phyloP scores from a whole-genome alignment of 2,888 invertebrate species.

The Lydus trimaculatus region DNA sequence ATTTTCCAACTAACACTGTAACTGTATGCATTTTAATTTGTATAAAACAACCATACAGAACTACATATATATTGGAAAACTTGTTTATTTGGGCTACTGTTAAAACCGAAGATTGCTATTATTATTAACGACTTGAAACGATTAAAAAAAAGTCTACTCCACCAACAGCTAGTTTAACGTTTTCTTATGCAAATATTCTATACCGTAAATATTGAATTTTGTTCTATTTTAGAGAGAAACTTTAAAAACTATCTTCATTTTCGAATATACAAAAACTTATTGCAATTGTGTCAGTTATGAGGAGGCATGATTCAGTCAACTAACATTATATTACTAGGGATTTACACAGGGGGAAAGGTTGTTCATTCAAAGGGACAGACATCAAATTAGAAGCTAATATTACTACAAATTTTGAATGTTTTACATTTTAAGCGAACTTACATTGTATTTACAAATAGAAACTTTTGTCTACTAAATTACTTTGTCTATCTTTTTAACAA shows the following conservation, averaged over 20 bases:
- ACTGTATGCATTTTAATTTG: constrained; percentile 25
- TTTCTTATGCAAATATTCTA: not conserved
- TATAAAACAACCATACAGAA: not conserved
- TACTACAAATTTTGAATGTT: too few species aligned
- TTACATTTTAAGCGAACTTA: too few species aligned
- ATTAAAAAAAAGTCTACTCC: not conserved
- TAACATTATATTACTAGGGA: too few species aligned
- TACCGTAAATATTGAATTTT: not conserved
- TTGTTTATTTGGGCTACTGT: not conserved
- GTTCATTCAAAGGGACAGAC: not conserved
- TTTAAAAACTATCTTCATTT: too few species aligned
- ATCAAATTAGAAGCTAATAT: not conserved
- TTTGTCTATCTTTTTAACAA: too few species aligned
- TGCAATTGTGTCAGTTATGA: too few species aligned
- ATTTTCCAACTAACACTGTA: constrained; percentile 16
- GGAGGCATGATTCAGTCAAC: too few species aligned
- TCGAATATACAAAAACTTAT: too few species aligned
- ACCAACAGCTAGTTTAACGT: not conserved
- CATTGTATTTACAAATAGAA: too few species aligned
- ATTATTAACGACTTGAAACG: not conserved
- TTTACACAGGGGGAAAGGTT: not conserved
- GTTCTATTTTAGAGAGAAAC: too few species aligned
- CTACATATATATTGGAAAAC: not conserved
- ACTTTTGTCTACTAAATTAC: too few species aligned
- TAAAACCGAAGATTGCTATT: not conserved